A percentile compares a stretch with the other conserved stretches of the same genome.
Evolutionary conservation across 2,113 vertebrate species (phyloP).

Genomic region (Origma solitaria): DNA sequence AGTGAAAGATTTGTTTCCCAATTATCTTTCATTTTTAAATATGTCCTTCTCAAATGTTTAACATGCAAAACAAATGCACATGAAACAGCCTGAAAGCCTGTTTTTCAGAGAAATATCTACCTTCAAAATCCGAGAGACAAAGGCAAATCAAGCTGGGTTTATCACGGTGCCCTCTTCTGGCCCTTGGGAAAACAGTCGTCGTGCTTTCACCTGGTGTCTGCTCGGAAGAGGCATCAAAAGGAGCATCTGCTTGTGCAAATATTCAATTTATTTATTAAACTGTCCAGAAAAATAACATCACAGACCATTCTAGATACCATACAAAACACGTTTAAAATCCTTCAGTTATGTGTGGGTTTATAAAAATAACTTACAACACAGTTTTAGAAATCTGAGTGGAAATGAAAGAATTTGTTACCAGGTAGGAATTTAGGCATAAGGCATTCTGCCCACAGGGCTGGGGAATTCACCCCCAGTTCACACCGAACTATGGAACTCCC

Average conservation of each 20-base stretch:
- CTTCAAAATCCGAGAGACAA: background rate
- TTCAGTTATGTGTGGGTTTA: background rate
- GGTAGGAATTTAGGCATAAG: background rate
- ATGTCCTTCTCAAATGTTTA: background rate
- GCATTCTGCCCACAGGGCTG: background rate
- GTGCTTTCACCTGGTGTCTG: background rate
- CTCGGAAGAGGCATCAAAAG: background rate
- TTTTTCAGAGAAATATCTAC: background rate
- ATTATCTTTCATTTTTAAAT: background rate
- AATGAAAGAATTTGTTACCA: background rate
- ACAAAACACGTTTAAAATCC: background rate
- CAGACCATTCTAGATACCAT: background rate
- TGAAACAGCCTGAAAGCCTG: background rate
- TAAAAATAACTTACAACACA: conserved; percentile 39
- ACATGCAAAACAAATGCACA: background rate
- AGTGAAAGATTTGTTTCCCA: background rate
- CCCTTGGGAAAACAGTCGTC: background rate
- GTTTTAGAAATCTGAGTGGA: background rate
- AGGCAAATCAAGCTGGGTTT: background rate
- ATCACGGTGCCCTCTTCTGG: background rate
- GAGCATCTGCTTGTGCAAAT: conserved; percentile 18
- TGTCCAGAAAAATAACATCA: background rate
- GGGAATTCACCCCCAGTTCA: background rate
- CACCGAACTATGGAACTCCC: background rate
- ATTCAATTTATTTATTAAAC: conserved; percentile 9